A percentile compares a stretch with the other conserved stretches of the same genome.
Conservation (phyloP, 2,797 vertebrate genomes). For the Diceros bicornis region DNA sequence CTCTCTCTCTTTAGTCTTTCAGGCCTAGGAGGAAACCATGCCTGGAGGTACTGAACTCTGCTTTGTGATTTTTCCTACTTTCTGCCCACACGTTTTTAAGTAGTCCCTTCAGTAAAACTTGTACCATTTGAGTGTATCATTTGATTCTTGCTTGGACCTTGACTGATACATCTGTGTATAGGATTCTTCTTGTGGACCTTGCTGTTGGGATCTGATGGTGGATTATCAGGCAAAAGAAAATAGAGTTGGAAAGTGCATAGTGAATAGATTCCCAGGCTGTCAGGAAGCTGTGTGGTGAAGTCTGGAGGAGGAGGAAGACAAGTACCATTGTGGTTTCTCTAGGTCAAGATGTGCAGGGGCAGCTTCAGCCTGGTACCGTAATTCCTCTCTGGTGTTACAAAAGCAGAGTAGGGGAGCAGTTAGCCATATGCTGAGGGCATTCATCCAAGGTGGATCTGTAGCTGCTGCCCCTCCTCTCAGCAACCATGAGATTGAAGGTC, state of each 20-base stretch:
- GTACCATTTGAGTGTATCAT: background rate
- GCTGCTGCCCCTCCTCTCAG: background rate
- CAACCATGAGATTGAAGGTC: rapidly evolving
- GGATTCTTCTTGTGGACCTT: background rate
- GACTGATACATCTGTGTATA: background rate
- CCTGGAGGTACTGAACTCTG: background rate
- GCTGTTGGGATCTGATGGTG: background rate
- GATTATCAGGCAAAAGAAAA: background rate
- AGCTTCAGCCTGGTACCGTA: background rate
- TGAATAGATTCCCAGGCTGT: background rate
- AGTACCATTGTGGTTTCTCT: background rate
- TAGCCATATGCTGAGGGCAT: background rate
- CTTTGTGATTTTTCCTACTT: background rate
- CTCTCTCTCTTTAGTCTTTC: background rate
- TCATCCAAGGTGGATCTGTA: background rate
- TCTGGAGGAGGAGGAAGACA: background rate
- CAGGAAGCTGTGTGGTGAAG: background rate
- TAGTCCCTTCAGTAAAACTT: background rate
- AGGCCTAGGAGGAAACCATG: background rate
- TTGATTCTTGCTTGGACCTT: background rate
- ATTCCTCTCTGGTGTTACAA: background rate
- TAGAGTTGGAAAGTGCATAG: background rate
- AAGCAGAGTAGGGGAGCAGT: background rate
- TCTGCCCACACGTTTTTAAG: background rate
- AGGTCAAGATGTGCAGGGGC: background rate